These are phyloP conservation scores for Frankliniella fusca DNA, from an alignment of 2,888 invertebrate genomes.

Conservation along the genomic window DNA sequence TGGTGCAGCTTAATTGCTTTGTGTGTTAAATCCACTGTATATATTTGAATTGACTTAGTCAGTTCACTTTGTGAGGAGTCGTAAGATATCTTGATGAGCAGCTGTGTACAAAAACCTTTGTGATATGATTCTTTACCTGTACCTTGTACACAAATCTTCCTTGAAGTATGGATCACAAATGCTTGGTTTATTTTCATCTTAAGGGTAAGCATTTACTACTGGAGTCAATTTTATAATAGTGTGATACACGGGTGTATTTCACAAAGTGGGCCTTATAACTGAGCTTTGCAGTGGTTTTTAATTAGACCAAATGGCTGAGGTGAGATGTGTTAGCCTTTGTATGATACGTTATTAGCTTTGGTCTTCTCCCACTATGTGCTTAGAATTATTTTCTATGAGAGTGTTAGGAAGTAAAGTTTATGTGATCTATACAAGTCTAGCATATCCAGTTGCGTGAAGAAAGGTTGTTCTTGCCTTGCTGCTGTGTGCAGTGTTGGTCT, in stretches of 20 bases:
- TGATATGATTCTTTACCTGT: slow-evolving; percentile 16
- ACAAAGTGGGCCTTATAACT: slow-evolving; percentile 17
- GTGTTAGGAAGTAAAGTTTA: neutral
- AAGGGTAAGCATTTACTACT: neutral
- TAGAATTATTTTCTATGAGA: slow-evolving; percentile 14
- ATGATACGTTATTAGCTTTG: neutral
- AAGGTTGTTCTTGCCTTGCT: slow-evolving; percentile 18
- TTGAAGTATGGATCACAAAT: neutral
- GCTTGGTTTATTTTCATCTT: neutral
- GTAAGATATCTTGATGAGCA: neutral
- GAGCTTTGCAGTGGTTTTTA: neutral
- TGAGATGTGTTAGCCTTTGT: neutral
- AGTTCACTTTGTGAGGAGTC: neutral
- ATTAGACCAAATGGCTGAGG: neutral
- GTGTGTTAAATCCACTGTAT: neutral
- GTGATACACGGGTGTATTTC: slow-evolving; percentile 8
- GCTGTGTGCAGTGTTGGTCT: neutral
- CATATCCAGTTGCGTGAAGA: slow-evolving; percentile 2
- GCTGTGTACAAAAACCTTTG: slow-evolving; percentile 13
- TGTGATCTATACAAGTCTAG: slow-evolving; percentile 14
- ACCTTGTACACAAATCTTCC: slow-evolving; percentile 10
- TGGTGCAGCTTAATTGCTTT: neutral
- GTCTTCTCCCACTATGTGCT: slow-evolving; percentile 3
- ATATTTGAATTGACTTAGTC: neutral
- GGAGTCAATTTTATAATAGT: neutral